These are phyloP conservation scores for Rachycentron canadum DNA, from an alignment of 2,797 vertebrate genomes.

Conservation along the genomic window DNA sequence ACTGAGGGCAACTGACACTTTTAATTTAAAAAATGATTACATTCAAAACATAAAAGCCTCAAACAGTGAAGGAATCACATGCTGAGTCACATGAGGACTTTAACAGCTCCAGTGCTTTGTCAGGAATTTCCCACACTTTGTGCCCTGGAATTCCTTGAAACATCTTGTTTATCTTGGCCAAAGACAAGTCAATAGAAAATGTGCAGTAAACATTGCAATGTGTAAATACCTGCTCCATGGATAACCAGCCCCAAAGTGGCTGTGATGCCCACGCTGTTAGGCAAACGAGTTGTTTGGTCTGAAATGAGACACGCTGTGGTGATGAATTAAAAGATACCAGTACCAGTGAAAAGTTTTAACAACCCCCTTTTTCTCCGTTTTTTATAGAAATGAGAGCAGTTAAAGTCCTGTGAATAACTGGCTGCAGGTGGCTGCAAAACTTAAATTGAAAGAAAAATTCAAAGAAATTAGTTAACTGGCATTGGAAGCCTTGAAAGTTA, in stretches of 20 bases:
- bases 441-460: too few species aligned
- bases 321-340: neutral
- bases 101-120: conserved; percentile 13
- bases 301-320: conserved; percentile 41
- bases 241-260: conserved; percentile 82
- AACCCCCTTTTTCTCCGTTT: too few species aligned
- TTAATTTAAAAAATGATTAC: too few species aligned
- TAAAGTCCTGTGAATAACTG: too few species aligned
- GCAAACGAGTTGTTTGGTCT: conserved; percentile 71
- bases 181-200: conserved; percentile 9
- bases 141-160: neutral
- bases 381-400: too few species aligned
- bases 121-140: conserved; percentile 14
- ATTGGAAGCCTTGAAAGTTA: too few species aligned
- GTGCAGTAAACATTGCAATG: neutral
- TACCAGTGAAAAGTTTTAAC: neutral
- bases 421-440: too few species aligned
- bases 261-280: conserved; percentile 72
- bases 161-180: neutral
- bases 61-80: conserved; percentile 47
- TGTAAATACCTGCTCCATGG: conserved; percentile 80
- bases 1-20: too few species aligned
- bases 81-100: conserved; percentile 56
- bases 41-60: conserved; percentile 8
- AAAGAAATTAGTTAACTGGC: too few species aligned